Percentiles rank a stretch among this genome's conserved stretches.
Conservation (phyloP, 2,113 vertebrate genomes). For the Cathartes aura region DNA sequence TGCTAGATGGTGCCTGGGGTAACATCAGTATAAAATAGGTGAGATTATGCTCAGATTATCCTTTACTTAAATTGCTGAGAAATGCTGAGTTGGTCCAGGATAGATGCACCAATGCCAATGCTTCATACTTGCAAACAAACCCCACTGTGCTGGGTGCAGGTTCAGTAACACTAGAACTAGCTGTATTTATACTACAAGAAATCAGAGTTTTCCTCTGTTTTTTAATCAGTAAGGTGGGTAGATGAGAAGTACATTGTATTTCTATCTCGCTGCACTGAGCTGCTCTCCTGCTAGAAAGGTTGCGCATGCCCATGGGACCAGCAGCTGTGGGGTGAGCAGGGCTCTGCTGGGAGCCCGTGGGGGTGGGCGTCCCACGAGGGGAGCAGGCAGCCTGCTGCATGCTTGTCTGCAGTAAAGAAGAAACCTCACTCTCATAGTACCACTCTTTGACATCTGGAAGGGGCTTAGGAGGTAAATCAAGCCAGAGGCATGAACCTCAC, state of each 20-base stretch:
- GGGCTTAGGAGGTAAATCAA: not conserved
- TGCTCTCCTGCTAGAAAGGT: not conserved
- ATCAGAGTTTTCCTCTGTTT: not conserved
- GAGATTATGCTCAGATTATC: not conserved
- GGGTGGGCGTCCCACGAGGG: rapidly evolving
- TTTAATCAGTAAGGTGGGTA: not conserved
- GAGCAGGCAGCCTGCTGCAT: rapidly evolving
- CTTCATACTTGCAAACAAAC: not conserved
- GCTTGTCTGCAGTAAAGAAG: not conserved
- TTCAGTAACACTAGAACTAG: not conserved
- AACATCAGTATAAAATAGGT: not conserved
- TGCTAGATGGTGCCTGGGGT: rapidly evolving
- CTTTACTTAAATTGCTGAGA: not conserved
- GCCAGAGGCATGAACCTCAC: not conserved
- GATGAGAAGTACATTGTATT: rapidly evolving
- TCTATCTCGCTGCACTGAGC: not conserved
- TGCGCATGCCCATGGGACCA: rapidly evolving
- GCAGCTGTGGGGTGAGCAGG: not conserved
- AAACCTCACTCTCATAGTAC: not conserved
- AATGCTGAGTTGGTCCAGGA: not conserved
- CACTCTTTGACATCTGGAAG: not conserved
- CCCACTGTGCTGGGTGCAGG: rapidly evolving
- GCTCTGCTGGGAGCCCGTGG: not conserved
- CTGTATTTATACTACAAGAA: not conserved
- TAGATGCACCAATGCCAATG: rapidly evolving